Conservation (phyloP, 2,797 vertebrate genomes). For the Characodon lateralis region DNA sequence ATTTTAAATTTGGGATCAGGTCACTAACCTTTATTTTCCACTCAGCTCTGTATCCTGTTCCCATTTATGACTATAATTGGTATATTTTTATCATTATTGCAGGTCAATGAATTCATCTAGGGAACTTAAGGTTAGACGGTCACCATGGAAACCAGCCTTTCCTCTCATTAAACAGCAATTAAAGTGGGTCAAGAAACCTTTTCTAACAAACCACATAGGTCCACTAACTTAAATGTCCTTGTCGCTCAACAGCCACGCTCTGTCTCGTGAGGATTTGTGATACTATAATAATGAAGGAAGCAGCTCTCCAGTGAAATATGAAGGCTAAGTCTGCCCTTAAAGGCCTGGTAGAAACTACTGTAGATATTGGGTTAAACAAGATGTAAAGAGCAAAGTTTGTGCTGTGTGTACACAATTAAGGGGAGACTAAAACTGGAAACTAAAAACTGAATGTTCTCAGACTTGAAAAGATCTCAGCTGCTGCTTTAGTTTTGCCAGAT, state of each 20-base stretch:
- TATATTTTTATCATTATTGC: conserved; percentile 54
- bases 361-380: background rate
- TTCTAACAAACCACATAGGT: conserved; percentile 39
- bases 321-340: conserved; percentile 10
- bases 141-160: conserved; percentile 58
- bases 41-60: conserved; percentile 7
- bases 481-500: background rate
- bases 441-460: conserved; percentile 19
- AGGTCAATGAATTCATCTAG: conserved; percentile 56
- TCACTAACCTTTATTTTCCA: conserved; percentile 32
- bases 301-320: conserved; percentile 6
- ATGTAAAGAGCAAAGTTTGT: background rate
- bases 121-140: conserved; percentile 49
- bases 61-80: conserved; percentile 55
- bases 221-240: conserved; percentile 26
- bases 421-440: conserved; percentile 24
- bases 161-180: conserved; percentile 67
- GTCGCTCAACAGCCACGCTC: background rate
- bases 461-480: background rate
- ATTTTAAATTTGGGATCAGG: conserved; percentile 27
- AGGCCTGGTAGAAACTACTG: background rate
- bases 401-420: conserved; percentile 10
- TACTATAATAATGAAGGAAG: conserved; percentile 15
- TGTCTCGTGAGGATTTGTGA: conserved; percentile 8
- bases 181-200: conserved; percentile 70